These are phyloP conservation scores for Heteronetta atricapilla DNA, from an alignment of 2,113 vertebrate species.

Conservation along the genomic window DNA sequence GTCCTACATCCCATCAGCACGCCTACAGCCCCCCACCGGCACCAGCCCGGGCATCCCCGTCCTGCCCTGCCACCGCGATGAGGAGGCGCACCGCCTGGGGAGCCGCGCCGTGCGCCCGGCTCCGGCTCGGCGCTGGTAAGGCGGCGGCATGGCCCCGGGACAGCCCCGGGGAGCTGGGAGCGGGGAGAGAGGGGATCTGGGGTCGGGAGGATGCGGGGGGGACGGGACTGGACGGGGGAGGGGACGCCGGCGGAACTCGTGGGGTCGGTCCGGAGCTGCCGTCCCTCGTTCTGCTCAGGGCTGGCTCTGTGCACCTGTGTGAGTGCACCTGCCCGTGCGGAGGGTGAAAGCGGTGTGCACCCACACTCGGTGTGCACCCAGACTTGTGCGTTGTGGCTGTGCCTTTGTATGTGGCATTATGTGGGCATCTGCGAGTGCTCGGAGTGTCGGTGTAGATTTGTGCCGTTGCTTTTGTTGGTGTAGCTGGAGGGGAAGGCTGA, in stretches of 20 bases:
- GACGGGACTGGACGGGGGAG: background rate
- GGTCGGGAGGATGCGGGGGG: background rate
- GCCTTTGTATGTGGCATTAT: fast-evolving
- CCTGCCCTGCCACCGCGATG: background rate
- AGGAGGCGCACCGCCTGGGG: background rate
- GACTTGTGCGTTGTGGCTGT: too few relatives aligned
- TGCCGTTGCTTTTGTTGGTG: background rate
- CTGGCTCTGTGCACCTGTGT: background rate
- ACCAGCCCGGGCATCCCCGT: too few relatives aligned
- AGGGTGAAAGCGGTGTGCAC: too few relatives aligned
- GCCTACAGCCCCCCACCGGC: too few relatives aligned
- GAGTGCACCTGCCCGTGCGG: background rate
- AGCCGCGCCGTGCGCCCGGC: conserved; percentile 43
- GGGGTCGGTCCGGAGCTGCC: fast-evolving
- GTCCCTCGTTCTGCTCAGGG: background rate
- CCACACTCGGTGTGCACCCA: too few relatives aligned
- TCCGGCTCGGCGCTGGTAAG: conserved; percentile 53
- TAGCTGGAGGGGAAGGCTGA: fast-evolving
- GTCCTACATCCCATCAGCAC: too few relatives aligned
- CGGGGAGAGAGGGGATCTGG: too few relatives aligned
- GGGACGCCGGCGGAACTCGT: too few relatives aligned
- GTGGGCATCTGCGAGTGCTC: fast-evolving
- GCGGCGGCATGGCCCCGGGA: background rate
- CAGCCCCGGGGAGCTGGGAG: background rate
- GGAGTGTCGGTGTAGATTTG: background rate